Evolutionary conservation across 92 coral and sea anemone species (phyloP), one percentile per base, ranked within the genome.

Genomic region (Metridium senile): DNA sequence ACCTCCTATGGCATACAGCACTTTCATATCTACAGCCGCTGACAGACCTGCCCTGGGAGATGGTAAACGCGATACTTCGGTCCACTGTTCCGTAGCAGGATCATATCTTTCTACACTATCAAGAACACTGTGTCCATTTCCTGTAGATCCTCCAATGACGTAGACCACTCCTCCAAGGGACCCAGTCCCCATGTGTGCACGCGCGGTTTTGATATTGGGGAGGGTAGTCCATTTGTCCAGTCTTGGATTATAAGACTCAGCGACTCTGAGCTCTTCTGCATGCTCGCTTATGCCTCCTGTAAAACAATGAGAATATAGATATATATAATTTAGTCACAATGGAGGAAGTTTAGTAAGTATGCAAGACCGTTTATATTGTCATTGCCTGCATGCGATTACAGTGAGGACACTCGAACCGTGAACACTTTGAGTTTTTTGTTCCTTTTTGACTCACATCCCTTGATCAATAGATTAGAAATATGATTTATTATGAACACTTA

Each of bases 71-170:
- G 81, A 79, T n/a, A 92, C 79, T 34, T 85, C 91, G 32, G 87
- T 74, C 98, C 98, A 94, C 3, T 75, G 66, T 57, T 84, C 70
- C 45, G 23, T 35, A 13, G 33, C 71, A 22, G 75, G 65, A 29
- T 94, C 92, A 63, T 85, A 94, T 52, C 84, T 81, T 65, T 94
- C 98, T 1, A 92, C 98, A 74, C 88, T 86, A 43, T 74, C 81
- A 58, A 92, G 67, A 9, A 85, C 84, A 27, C 94, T 85, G 20
- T 68, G 76, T 0, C 83, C 92, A n/a, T 74, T 46, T 26, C 78
- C 94, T 86, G 85, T 89, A 34, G 77, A 81, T 32, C 98, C 98
- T 9, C 98, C 98, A 32, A 94, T 90, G 20, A 97, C 97, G 87
- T 94, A 94, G 56, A 92, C 39, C 56, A 73, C 64, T 16, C 82